phyloP scores from a whole-genome alignment of 2,888 invertebrate species.

The Leptinotarsa peninsularis region DNA sequence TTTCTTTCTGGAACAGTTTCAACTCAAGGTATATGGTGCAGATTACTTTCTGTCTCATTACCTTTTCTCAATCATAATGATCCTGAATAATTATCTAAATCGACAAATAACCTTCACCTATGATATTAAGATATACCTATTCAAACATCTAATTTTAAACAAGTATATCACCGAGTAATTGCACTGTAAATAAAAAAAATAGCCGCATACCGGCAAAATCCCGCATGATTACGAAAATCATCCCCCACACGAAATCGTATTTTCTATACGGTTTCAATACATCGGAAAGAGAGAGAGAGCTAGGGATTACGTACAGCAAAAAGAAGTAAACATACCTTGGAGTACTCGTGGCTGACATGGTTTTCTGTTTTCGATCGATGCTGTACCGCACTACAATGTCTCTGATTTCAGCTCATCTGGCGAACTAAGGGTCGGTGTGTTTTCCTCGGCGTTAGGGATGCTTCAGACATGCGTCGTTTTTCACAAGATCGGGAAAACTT shows the following conservation, averaged over 20 bases:
- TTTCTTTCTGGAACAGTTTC: too few species aligned
- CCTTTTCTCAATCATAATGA: too few species aligned
- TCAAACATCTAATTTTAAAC: not conserved
- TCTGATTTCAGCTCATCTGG: constrained; percentile 46
- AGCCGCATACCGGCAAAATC: constrained; percentile 32
- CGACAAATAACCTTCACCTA: not conserved
- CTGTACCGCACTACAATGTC: constrained; percentile 37
- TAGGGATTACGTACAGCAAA: constrained; percentile 32
- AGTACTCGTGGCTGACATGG: constrained; percentile 54
- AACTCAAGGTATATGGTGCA: too few species aligned
- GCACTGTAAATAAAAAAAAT: constrained; percentile 9
- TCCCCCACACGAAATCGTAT: not conserved
- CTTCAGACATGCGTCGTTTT: constrained; percentile 35
- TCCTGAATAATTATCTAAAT: not conserved
- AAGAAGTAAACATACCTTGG: constrained; percentile 50
- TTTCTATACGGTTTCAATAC: not conserved
- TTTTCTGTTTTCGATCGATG: constrained; percentile 44
- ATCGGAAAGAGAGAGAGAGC: constrained; percentile 25
- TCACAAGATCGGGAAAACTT: constrained; percentile 22
- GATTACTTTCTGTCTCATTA: too few species aligned
- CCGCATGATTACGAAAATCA: constrained; percentile 18
- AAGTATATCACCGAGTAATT: too few species aligned
- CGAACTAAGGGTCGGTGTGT: constrained; percentile 37
- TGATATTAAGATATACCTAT: too few species aligned
- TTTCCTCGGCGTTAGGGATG: constrained; percentile 30